Evolutionary conservation across 2,113 vertebrate genomes (phyloP).

Genomic region (Tenebrosternarchus preto): DNA sequence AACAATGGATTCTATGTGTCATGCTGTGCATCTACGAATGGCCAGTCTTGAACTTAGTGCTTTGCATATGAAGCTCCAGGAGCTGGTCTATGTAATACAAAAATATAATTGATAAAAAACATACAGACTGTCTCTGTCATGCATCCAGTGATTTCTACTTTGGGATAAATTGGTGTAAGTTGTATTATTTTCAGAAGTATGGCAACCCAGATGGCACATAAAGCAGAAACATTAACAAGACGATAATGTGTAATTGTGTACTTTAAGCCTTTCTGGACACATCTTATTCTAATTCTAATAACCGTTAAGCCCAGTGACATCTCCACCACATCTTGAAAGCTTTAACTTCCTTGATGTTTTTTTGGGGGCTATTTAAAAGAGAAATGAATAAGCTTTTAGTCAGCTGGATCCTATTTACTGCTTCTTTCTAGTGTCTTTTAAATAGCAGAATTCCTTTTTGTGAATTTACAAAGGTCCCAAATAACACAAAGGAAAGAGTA

Average conservation of each 20-base stretch:
- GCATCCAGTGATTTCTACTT: neutral
- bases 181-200: neutral
- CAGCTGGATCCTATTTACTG: conserved; percentile 7
- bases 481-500: neutral
- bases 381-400: conserved; percentile 1
- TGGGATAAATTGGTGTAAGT: neutral
- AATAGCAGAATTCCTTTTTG: neutral
- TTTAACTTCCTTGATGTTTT: neutral
- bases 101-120: neutral
- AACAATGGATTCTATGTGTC: neutral
- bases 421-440: neutral
- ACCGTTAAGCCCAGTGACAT: neutral
- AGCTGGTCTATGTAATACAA: neutral
- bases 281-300: neutral
- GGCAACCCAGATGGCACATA: neutral
- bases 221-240: neutral
- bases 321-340: neutral
- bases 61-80: neutral
- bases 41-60: no score
- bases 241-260: neutral
- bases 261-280: neutral
- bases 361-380: neutral
- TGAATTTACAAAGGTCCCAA: conserved; percentile 1
- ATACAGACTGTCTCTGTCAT: neutral
- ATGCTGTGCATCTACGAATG: neutral